Evolutionary conservation across 2,797 vertebrate genomes (phyloP).

Genomic region (Poliocrania exsul): DNA sequence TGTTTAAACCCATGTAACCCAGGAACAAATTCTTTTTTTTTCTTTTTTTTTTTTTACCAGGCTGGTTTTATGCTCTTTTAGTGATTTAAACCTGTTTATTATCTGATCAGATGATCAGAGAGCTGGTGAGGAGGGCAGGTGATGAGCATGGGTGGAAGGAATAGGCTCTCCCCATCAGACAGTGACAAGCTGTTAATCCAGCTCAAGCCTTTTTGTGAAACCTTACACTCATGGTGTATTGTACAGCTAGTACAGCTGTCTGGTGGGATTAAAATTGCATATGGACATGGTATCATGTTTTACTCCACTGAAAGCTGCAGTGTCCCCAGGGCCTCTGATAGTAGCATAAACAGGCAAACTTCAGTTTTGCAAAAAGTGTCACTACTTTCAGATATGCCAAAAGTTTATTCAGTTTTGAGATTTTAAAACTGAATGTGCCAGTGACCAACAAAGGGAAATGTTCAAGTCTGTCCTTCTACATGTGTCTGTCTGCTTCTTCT

Average conservation of each 20-base stretch:
- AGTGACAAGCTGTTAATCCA: not conserved
- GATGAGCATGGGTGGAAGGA: not conserved
- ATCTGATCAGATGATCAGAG: not conserved
- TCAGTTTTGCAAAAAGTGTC: not conserved
- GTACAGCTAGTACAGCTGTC: not conserved
- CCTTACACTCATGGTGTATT: not conserved
- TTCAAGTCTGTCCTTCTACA: not conserved
- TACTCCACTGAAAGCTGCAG: not conserved
- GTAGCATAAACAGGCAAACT: not conserved
- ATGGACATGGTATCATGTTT: not conserved
- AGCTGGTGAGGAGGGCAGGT: not conserved
- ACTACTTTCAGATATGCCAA: not conserved
- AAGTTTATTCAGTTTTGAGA: not conserved
- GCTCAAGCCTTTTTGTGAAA: constrained; percentile 14
- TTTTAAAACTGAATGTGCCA: not conserved
- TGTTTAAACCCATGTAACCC: not conserved
- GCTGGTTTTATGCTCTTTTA: not conserved
- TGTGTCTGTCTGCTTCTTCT: not conserved
- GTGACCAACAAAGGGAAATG: not conserved
- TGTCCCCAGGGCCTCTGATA: not conserved
- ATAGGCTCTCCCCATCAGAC: not conserved
- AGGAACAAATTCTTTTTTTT: not conserved
- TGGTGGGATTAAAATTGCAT: not conserved
- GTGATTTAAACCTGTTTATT: not conserved
- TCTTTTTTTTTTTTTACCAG: not conserved